Conservation (phyloP, 1,140 invertebrate genomes). For the Amyelois transitella region DNA sequence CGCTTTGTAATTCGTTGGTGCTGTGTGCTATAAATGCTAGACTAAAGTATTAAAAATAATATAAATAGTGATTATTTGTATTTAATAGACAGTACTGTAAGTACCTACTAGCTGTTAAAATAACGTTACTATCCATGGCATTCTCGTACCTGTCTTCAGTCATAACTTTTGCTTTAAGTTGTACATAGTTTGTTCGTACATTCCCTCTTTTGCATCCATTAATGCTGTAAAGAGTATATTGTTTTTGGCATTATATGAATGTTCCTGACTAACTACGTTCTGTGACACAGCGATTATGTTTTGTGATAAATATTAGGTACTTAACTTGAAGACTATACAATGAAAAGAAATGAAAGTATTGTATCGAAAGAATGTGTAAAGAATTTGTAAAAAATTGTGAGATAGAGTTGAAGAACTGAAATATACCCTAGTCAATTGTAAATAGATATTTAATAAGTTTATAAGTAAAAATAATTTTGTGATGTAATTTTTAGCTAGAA, state of each 20-base stretch:
- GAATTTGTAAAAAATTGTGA: slow-evolving; percentile 38
- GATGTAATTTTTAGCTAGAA: slow-evolving; percentile 70
- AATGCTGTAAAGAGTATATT: slow-evolving; percentile 11
- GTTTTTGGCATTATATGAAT: slow-evolving; percentile 23
- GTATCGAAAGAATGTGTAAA: slow-evolving; percentile 30
- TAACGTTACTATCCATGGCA: slow-evolving; percentile 16
- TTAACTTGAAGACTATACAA: slow-evolving; percentile 42
- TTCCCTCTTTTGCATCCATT: background rate
- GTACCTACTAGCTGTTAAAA: slow-evolving; percentile 36
- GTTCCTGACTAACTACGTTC: slow-evolving; percentile 47
- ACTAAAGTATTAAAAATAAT: background rate
- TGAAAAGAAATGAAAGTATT: slow-evolving; percentile 37
- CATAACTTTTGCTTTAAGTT: slow-evolving; percentile 13
- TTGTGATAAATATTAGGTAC: slow-evolving; percentile 70
- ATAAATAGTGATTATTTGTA: background rate
- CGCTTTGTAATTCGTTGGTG: slow-evolving; percentile 40
- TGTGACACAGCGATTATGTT: slow-evolving; percentile 24
- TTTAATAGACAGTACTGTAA: slow-evolving; percentile 30
- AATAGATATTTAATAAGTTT: slow-evolving; percentile 49
- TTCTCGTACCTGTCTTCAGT: slow-evolving; percentile 39
- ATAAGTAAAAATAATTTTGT: slow-evolving; percentile 63
- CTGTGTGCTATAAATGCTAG: slow-evolving; percentile 28
- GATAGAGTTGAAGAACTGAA: slow-evolving; percentile 67
- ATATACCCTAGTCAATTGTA: slow-evolving; percentile 74
- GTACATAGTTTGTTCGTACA: slow-evolving; percentile 1